phyloP scores from a whole-genome alignment of 2,113 vertebrate genomes.

The Xiphophorus maculatus region DNA sequence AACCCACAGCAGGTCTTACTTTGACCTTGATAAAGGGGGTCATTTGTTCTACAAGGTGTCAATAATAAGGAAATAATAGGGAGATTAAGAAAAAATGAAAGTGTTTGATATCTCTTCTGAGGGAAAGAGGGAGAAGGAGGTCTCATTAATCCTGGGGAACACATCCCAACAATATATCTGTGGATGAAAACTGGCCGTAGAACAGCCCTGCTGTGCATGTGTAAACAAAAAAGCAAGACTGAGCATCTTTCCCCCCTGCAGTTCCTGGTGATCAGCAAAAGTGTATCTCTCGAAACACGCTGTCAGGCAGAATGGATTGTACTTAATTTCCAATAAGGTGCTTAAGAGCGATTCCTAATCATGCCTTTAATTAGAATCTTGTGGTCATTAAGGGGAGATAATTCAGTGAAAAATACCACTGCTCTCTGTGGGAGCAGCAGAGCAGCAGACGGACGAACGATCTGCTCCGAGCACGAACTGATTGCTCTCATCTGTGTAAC shows the following conservation, averaged over 20 bases:
- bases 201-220: conserved; percentile 31
- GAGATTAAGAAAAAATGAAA: conserved; percentile 29
- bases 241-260: conserved; percentile 34
- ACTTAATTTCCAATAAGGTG: conserved; percentile 83
- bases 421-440: conserved; percentile 66
- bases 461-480: conserved; percentile 31
- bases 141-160: conserved; percentile 24
- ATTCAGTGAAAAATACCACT: conserved; percentile 78
- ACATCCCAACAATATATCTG: conserved; percentile 26
- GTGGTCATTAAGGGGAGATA: conserved; percentile 81
- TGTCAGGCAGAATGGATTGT: conserved; percentile 81
- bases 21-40: background rate
- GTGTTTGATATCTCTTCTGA: conserved; percentile 15
- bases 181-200: conserved; percentile 30
- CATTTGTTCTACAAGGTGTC: background rate
- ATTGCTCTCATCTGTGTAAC: conserved; percentile 35
- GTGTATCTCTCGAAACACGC: conserved; percentile 65
- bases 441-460: conserved; percentile 47
- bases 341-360: conserved; percentile 83
- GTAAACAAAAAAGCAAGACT: conserved; percentile 45
- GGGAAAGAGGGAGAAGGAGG: background rate
- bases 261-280: conserved; percentile 67
- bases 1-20: too few species aligned
- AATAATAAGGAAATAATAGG: background rate
- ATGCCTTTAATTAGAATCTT: conserved; percentile 83